Percentiles rank a stretch among this genome's conserved stretches.
These are phyloP conservation scores for Zygothrica quintamaculata DNA, from an alignment of 2,888 invertebrate genomes.

Conservation along the genomic window DNA sequence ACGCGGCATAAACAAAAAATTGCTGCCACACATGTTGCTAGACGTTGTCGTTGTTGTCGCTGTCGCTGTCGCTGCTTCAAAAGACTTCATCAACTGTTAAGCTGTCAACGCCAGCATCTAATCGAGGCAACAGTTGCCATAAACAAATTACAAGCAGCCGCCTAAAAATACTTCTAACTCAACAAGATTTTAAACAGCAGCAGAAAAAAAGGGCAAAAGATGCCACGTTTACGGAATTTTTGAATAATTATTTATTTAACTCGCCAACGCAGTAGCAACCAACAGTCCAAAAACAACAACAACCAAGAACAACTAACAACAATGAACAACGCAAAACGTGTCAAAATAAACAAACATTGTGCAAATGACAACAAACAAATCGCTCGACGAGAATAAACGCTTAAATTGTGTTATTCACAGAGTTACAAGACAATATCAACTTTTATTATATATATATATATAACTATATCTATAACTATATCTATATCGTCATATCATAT, in stretches of 20 bases:
- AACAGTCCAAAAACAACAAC: slow-evolving; percentile 17
- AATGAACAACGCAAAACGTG: slow-evolving; percentile 42
- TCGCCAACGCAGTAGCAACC: slow-evolving; percentile 47
- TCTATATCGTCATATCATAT: slow-evolving; percentile 2
- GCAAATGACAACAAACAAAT: slow-evolving; percentile 55
- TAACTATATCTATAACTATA: not conserved
- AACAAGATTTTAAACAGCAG: slow-evolving; percentile 1
- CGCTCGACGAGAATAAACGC: slow-evolving; percentile 29
- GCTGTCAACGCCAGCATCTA: slow-evolving; percentile 71
- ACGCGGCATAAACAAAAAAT: slow-evolving; percentile 59
- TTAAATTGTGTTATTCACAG: slow-evolving; percentile 6
- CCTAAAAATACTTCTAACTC: slow-evolving; percentile 49
- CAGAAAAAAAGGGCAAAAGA: slow-evolving; percentile 40
- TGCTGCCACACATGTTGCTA: slow-evolving; percentile 60
- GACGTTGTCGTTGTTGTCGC: slow-evolving; percentile 12
- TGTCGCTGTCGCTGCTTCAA: slow-evolving; percentile 46
- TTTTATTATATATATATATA: not conserved
- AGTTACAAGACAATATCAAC: slow-evolving; percentile 3
- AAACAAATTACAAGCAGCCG: slow-evolving; percentile 71
- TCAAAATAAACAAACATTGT: slow-evolving; percentile 72
- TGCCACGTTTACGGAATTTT: slow-evolving; percentile 49
- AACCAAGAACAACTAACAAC: slow-evolving; percentile 19
- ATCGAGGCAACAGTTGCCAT: slow-evolving; percentile 75
- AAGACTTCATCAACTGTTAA: slow-evolving; percentile 70
- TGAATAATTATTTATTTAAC: slow-evolving; percentile 46